Conservation (phyloP, 2,797 vertebrate genomes). For the Melanotaenia pygmaea region DNA sequence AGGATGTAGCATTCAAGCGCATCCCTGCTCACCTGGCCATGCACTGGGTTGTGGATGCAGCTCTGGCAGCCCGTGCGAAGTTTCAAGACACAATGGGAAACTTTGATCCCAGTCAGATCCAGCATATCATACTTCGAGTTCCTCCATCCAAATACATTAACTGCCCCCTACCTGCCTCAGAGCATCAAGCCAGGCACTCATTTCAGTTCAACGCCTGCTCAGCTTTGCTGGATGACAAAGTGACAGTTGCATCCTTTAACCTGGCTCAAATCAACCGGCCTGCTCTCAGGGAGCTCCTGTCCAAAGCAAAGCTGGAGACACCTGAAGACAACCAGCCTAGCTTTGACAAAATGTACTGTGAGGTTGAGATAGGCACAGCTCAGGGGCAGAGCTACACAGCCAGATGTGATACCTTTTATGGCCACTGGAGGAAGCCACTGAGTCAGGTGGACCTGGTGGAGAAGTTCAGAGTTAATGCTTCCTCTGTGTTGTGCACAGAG, state of each 20-base stretch:
- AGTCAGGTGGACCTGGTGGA: constrained; percentile 84
- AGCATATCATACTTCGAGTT: constrained; percentile 83
- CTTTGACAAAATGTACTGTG: constrained; percentile 91
- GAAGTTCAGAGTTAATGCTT: constrained; percentile 88
- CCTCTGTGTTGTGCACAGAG: constrained; percentile 73
- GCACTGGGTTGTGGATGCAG: constrained; percentile 93
- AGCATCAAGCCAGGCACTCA: constrained; percentile 94
- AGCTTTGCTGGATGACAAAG: constrained; percentile 85
- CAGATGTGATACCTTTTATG: constrained; percentile 89
- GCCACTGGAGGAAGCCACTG: constrained; percentile 95
- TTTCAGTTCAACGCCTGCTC: constrained; percentile 92
- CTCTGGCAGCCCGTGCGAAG: constrained; percentile 78
- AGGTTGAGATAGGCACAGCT: constrained; percentile 76
- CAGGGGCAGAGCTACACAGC: constrained; percentile 60
- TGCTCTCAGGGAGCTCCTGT: constrained; percentile 81
- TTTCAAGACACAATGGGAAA: constrained; percentile 56
- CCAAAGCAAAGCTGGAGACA: constrained; percentile 83
- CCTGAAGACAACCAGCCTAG: constrained; percentile 87
- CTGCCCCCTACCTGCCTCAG: constrained; percentile 85
- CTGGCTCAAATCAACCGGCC: constrained; percentile 73
- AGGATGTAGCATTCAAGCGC: constrained; percentile 91
- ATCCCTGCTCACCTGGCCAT: constrained; percentile 93
- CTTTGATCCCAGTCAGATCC: constrained; percentile 77
- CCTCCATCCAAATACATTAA: constrained; percentile 89
- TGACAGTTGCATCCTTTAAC: constrained; percentile 84